Base-by-base conservation (phyloP, 2,113 vertebrate species). In the Sminthopsis crassicaudata region DNA sequence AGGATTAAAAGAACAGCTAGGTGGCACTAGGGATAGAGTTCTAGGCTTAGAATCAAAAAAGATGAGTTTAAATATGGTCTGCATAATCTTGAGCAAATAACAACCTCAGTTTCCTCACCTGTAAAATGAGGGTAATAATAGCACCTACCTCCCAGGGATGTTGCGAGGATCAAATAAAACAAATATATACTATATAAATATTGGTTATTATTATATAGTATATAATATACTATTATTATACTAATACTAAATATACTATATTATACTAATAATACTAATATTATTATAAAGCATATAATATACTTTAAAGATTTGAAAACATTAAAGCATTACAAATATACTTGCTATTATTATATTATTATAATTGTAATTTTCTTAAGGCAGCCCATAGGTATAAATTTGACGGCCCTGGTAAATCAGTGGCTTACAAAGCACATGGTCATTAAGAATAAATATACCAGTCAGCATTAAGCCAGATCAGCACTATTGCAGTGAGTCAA, bases 381-480 rank as follows among this genome's bases (percentile, higher is more conserved):
- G 99, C 97, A 98, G 46, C 99, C 99, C 91, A 98, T 99, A 27
- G 99, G 99, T 46, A 99, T 99, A 96, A 99, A 99, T 11, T 42
- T 99, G 2, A 51, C 50, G 10, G 90, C 99, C 1, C 97, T 98
- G 93, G 98, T 99, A 92, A 99, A 99, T 6, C 92, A 98, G 0
- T 98, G 98, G 0, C 96, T 96, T 26, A 98, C 98, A 0, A 99
- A 99, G 91, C 98, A 99, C 24, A 57, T 98, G 98, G 97, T 99
- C 12, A 93, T 99, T n/a, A 99, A 99, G 97, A 99, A 98, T 0
- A 99, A 99, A 91, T 99, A 99, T 26, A 97, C 99, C 30, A 67
- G 57, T 2, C 0, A 98, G 97, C 22, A 98, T 97, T 0, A 99
- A 98, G 24, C 96, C 98, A 97, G 96, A 99, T 99, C 94, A 99